Evolutionary conservation across 2,113 vertebrate genomes (phyloP).

Genomic region (Pionites leucogaster): DNA sequence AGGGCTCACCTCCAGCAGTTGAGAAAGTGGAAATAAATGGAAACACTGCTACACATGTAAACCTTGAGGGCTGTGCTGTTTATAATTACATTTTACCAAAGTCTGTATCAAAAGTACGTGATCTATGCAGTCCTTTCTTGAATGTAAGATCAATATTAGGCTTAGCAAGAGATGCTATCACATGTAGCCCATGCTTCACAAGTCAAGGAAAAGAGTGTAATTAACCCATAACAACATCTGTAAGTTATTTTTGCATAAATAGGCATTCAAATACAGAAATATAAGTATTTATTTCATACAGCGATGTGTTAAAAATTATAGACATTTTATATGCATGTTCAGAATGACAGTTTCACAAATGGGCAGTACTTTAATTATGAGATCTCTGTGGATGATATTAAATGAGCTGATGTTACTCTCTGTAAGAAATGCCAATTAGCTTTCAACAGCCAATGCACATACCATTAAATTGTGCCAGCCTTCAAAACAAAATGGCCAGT

Average conservation of each 20-base stretch:
- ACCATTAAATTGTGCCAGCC: not conserved
- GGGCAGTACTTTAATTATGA: not conserved
- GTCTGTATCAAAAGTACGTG: not conserved
- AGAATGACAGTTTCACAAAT: not conserved
- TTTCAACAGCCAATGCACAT: not conserved
- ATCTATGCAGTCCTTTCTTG: not conserved
- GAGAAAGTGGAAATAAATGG: not conserved
- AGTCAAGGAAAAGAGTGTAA: not conserved
- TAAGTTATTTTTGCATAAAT: not conserved
- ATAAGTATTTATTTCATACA: not conserved
- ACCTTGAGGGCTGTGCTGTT: not conserved
- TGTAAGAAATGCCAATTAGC: not conserved
- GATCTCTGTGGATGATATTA: not conserved
- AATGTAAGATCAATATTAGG: not conserved
- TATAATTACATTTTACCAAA: not conserved
- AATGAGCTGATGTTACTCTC: not conserved
- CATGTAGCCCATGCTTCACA: not conserved
- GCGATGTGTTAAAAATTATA: not conserved
- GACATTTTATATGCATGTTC: not conserved
- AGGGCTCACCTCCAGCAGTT: not conserved
- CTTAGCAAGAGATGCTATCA: not conserved
- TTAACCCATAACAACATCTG: not conserved
- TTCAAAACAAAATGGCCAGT: not conserved
- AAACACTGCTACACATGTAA: not conserved
- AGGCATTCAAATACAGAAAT: not conserved